Evolutionary conservation across 1,140 invertebrate species (phyloP), one percentile per base, ranked within the genome.

Genomic region (Drosophila nebulosa): DNA sequence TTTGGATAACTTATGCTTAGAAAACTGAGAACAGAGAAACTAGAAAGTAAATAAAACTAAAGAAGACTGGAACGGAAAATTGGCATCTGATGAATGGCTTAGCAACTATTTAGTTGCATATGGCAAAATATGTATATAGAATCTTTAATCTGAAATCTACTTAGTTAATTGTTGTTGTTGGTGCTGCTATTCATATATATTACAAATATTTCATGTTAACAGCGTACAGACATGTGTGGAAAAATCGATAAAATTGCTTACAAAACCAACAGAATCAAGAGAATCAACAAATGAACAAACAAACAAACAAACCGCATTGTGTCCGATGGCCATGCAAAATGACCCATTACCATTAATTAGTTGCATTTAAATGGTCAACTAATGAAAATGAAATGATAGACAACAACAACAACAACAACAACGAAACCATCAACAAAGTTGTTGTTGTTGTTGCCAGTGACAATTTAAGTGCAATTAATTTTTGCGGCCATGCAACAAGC

Each of bases 341-440:
- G 80, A 84, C 77, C 80, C 81, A 84, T 84, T 84, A 84, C 80
- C 81, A 70, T 86, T 84, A 84, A 84, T 84, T 84, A 84, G 79
- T 84, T 84, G 79, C 81, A 74, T 85, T 84, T 84, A 84, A 84
- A 84, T 61, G 70, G 65, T 42, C 64, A 62, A 58, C 57, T 42
- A 77, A 46, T 46, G 39, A 46, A 85, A 83, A 83, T 83, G 77
- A 85, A 83, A 83, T 83, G 67, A 61, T 67, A 14, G 53, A 30
- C 16, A 50, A 51, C 64, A 60, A 24, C 52, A 50, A 51, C 60
- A 56, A 51, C 68, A 62, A 52, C 64, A 22, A 50, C 51, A 64
- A 61, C 51, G n/a, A 14, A n/a, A n/a, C n/a, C n/a, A n/a, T n/a
- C 69, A 79, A 68, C 79, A 83, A 79, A 60, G 64, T 79, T 59